phyloP scores from a whole-genome alignment of 2,888 invertebrate genomes.

The Apamea crenata region DNA sequence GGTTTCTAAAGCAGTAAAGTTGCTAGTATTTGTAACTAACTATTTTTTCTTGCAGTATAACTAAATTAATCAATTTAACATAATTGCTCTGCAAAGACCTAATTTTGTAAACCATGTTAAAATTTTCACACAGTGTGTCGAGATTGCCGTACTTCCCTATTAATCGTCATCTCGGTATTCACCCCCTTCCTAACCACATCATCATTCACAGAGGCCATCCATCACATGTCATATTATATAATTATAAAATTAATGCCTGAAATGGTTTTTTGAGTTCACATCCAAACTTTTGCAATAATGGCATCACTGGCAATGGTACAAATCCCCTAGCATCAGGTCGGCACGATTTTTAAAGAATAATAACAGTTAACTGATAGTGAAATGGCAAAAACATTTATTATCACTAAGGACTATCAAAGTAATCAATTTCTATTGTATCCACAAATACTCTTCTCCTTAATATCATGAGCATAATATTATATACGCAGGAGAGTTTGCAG shows the following conservation, averaged over 20 bases:
- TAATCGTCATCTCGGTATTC: too few species aligned
- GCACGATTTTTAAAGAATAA: background rate
- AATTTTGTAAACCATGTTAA: background rate
- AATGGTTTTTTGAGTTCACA: too few species aligned
- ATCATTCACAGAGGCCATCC: too few species aligned
- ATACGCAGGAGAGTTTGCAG: background rate
- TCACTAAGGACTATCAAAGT: background rate
- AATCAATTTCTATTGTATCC: background rate
- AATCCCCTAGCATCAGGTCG: background rate
- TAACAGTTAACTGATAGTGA: too few species aligned
- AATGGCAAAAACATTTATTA: background rate
- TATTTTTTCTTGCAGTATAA: background rate
- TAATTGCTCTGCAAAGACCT: background rate
- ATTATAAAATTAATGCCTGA: too few species aligned
- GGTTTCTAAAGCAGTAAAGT: background rate
- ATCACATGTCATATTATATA: too few species aligned
- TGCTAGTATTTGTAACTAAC: background rate
- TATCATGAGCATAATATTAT: background rate
- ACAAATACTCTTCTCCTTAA: background rate
- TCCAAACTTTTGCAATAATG: too few species aligned
- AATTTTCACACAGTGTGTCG: too few species aligned
- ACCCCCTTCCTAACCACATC: too few species aligned
- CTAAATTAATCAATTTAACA: background rate
- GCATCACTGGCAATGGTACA: background rate
- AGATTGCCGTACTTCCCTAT: too few species aligned